Evolutionary conservation across 2,113 vertebrate genomes (phyloP), one percentile per base, ranked within the genome.

Genomic region (Etia nguti): DNA sequence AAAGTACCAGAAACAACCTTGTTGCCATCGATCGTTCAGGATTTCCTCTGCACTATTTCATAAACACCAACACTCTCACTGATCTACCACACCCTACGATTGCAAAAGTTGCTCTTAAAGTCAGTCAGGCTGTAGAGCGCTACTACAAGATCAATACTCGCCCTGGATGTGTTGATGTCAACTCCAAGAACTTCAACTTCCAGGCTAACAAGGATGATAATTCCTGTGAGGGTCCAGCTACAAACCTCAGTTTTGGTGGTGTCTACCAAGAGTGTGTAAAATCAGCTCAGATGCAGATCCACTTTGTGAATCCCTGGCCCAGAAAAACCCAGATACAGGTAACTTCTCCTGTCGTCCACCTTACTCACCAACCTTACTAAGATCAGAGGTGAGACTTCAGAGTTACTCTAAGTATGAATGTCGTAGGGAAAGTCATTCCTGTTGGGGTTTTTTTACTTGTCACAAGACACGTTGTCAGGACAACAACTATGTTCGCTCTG

Each of bases 11-110:
- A 54, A n/a, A n/a, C n/a, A n/a, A n/a, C 90, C 94, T 99, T 87
- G 97, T 99, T 86, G 97, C 97, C 31, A 93, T 99, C 0, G 98
- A 99, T 88, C 96, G 97, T 6, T 94, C 94, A 0, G 98, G 98
- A n/a, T 85, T 98, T 85, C 97, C 97, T 2, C 90, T 99, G 8
- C 93, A 96, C 46, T 96, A 95, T 89, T 97, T 97, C 15, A 97
- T 93, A n/a, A n/a, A n/a, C n/a, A n/a, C n/a, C n/a, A n/a, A n/a
- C n/a, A n/a, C n/a, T n/a, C n/a, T n/a, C n/a, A n/a, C n/a, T n/a
- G n/a, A n/a, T n/a, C n/a, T n/a, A n/a, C n/a, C n/a, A n/a, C n/a
- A n/a, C n/a, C n/a, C n/a, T n/a, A n/a, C n/a, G n/a, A n/a, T n/a
- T n/a, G n/a, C n/a, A n/a, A n/a, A n/a, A n/a, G n/a, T n/a, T n/a